Evolutionary conservation across 2,888 invertebrate species (phyloP).

Genomic region (Melinopterus prodromus): DNA sequence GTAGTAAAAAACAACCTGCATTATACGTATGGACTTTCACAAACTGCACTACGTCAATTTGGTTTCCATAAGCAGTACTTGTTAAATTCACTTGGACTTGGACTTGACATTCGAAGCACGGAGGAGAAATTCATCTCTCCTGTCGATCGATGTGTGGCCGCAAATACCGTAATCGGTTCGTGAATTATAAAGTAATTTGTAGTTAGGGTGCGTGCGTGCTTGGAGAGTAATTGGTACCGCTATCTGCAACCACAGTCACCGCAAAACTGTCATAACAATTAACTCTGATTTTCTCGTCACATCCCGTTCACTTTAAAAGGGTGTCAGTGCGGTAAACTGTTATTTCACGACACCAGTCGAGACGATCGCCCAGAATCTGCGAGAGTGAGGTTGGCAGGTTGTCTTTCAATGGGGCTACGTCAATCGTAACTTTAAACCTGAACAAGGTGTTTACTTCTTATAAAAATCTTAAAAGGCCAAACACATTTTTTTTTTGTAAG

Average conservation of each 20-base stretch:
- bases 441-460: too few species aligned
- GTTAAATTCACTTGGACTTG: neutral
- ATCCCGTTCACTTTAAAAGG: neutral
- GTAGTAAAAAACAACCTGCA: neutral
- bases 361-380: neutral
- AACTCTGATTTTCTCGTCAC: neutral
- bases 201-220: neutral
- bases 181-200: neutral
- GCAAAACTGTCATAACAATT: neutral
- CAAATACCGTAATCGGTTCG: neutral
- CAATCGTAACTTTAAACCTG: too few species aligned
- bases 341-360: neutral
- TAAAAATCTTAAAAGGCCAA: neutral
- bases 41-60: neutral
- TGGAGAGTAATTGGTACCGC: neutral
- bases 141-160: neutral
- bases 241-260: neutral
- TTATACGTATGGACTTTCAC: neutral
- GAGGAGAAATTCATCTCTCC: neutral
- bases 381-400: neutral
- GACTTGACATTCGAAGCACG: neutral
- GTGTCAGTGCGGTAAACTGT: neutral
- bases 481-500: too few species aligned
- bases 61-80: neutral
- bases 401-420: neutral